Conservation (phyloP, 2,888 invertebrate species). For the Ophraella communa region DNA sequence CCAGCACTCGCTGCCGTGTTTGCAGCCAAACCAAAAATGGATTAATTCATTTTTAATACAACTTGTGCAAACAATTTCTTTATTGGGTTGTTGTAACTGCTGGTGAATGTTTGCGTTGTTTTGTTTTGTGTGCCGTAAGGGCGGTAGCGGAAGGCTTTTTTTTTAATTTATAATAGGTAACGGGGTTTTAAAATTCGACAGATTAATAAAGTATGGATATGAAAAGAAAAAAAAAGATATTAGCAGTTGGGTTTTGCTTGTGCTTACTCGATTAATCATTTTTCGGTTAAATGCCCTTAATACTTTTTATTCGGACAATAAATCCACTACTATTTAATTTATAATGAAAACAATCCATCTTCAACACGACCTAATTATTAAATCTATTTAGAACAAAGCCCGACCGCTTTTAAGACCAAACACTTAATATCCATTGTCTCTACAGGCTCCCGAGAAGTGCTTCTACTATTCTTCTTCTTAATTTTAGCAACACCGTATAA, state of each 20-base stretch:
- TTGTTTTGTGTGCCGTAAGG: slow-evolving; percentile 20
- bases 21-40: slow-evolving; percentile 58
- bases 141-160: slow-evolving; percentile 9
- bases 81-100: slow-evolving; percentile 37
- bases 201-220: not conserved
- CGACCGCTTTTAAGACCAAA: slow-evolving; percentile 10
- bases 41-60: slow-evolving; percentile 61
- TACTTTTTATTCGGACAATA: not conserved
- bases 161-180: slow-evolving; percentile 16
- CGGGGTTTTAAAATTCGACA: slow-evolving; percentile 10
- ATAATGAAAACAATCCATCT: not conserved
- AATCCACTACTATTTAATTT: not conserved
- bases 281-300: no score
- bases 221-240: not conserved
- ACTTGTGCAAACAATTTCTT: slow-evolving; percentile 58
- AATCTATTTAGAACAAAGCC: slow-evolving; percentile 15
- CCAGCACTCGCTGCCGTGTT: slow-evolving; percentile 52
- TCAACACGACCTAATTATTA: not conserved
- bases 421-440: slow-evolving; percentile 22
- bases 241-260: not conserved
- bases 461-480: slow-evolving; percentile 12
- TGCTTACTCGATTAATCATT: not conserved
- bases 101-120: slow-evolving; percentile 33
- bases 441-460: not conserved
- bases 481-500: slow-evolving; percentile 20